Percentiles rank a stretch among this genome's conserved stretches.
phyloP scores from a whole-genome alignment of 2,888 invertebrate species.

The Athripsodes cinereus region DNA sequence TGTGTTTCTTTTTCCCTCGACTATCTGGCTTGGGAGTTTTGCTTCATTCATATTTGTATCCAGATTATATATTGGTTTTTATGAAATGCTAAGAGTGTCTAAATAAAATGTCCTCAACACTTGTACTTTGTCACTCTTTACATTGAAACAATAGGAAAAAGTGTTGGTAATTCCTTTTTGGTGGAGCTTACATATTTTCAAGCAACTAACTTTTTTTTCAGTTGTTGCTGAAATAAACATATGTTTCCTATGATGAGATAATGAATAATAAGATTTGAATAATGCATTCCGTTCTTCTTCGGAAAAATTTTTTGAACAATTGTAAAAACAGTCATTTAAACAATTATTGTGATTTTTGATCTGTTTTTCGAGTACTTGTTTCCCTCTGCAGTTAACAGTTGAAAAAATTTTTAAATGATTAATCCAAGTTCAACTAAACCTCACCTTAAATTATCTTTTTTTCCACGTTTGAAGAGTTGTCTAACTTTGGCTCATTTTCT shows the following conservation, averaged over 20 bases:
- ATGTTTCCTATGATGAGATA: not conserved
- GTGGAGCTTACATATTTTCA: not conserved
- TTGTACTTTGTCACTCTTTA: not conserved
- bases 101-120: not conserved
- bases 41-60: not conserved
- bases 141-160: too few relatives aligned
- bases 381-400: not conserved
- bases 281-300: not conserved
- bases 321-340: not conserved
- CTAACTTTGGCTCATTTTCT: not conserved
- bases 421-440: not conserved
- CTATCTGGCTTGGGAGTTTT: not conserved
- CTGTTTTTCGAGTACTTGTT: not conserved
- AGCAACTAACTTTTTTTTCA: not conserved
- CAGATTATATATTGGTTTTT: not conserved
- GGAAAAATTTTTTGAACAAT: not conserved
- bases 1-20: not conserved
- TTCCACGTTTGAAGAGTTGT: not conserved
- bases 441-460: not conserved
- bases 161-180: not conserved
- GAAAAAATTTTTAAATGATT: not conserved
- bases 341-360: not conserved
- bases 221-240: not conserved
- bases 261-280: not conserved
- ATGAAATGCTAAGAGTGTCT: not conserved